These are phyloP conservation scores for Stenopsyche tienmushanensis DNA, from an alignment of 1,140 invertebrate genomes.

Conservation along the genomic window DNA sequence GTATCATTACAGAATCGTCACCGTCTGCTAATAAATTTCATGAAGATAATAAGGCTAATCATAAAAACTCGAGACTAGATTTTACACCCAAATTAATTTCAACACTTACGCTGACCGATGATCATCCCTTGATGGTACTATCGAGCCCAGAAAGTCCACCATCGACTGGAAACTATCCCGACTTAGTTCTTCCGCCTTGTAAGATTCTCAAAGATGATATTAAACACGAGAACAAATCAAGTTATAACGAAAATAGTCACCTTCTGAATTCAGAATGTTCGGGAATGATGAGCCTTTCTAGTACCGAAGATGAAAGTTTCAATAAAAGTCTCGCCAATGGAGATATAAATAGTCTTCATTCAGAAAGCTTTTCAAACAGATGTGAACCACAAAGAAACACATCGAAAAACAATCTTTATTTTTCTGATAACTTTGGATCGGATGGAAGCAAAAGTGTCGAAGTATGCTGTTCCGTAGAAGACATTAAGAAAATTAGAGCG, in stretches of 20 bases:
- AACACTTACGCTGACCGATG: slow-evolving; percentile 36
- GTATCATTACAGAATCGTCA: neutral
- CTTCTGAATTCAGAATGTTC: slow-evolving; percentile 35
- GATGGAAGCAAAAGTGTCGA: slow-evolving; percentile 36
- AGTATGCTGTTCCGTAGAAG: slow-evolving; percentile 20
- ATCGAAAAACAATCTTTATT: slow-evolving; percentile 40
- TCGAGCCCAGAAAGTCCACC: slow-evolving; percentile 41
- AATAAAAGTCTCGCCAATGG: slow-evolving; percentile 35
- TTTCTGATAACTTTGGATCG: slow-evolving; percentile 34
- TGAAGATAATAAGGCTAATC: neutral
- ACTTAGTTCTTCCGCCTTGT: slow-evolving; percentile 33
- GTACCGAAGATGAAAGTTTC: slow-evolving; percentile 39
- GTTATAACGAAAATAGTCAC: slow-evolving; percentile 16
- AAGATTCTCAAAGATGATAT: slow-evolving; percentile 15
- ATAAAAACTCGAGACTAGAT: slow-evolving; percentile 2
- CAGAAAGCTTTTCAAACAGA: slow-evolving; percentile 35
- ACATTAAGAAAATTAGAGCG: neutral
- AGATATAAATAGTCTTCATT: slow-evolving; percentile 32
- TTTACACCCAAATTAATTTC: slow-evolving; percentile 29
- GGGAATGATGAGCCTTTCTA: slow-evolving; percentile 36
- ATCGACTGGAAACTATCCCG: slow-evolving; percentile 36
- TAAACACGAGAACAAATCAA: neutral
- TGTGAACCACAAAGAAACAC: slow-evolving; percentile 37
- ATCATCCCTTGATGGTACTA: slow-evolving; percentile 40
- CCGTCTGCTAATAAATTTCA: too few species aligned